phyloP scores from a whole-genome alignment of 2,113 vertebrate species.

The Zapornia atra region DNA sequence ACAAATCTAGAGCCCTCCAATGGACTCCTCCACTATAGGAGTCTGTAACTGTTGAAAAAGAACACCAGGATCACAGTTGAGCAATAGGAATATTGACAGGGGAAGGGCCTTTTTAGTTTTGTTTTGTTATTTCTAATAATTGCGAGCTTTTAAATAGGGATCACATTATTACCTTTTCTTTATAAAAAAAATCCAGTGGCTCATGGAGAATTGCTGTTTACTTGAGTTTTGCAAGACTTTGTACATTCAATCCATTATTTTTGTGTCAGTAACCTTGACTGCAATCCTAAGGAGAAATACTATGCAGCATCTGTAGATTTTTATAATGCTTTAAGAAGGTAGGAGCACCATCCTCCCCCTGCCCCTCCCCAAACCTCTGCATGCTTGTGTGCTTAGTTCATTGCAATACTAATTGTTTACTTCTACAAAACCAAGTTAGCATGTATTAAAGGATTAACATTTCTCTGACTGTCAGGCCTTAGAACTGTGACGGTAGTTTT shows the following conservation, averaged over 20 bases:
- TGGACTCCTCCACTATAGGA: neutral
- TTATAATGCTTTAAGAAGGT: neutral
- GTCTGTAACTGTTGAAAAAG: neutral
- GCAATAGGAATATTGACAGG: neutral
- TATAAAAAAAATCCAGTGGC: neutral
- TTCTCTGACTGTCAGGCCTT: neutral
- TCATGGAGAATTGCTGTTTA: neutral
- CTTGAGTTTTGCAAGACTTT: neutral
- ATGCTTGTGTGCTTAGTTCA: neutral
- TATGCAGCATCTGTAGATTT: neutral
- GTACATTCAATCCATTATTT: neutral
- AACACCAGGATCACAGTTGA: neutral
- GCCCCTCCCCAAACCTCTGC: neutral
- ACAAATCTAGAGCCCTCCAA: neutral
- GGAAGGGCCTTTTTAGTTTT: neutral
- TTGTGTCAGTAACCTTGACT: neutral
- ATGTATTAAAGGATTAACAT: neutral
- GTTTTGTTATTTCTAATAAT: neutral
- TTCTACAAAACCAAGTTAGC: neutral
- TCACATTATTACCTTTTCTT: neutral
- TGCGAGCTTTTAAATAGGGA: neutral
- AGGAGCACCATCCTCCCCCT: no score
- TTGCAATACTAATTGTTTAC: neutral
- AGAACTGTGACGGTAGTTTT: neutral
- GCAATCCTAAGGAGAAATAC: neutral